Evolutionary conservation across 2,113 vertebrate genomes (phyloP), one percentile per base, ranked within the genome.

Genomic region (Charina bottae): DNA sequence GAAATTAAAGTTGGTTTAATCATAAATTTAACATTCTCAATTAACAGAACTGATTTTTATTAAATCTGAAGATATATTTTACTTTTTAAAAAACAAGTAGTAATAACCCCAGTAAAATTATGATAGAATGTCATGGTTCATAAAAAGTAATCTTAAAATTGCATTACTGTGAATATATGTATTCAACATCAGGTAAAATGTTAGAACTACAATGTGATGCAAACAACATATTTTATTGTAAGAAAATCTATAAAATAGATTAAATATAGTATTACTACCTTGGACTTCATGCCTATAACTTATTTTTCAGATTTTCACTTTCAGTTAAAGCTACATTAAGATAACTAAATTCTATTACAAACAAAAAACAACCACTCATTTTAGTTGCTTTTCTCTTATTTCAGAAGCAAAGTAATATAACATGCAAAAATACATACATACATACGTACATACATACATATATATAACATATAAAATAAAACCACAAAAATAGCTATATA

Each of bases 151-250:
- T 92, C 89, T 58, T 83, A 21, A 83, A 94, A 91, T 10, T 64
- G 19, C 53, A 93, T 55, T 91, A 86, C 91, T 87, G 56, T 83
- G 94, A 93, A 89, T 28, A 94, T 53, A 91, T 90, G 83, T 21
- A 60, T n/a, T 87, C 11, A 89, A 4, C 10, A 93, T 83, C 23
- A 94, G 90, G 88, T 21, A 86, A 87, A 92, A 90, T 3, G 87
- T 84, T 86, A 93, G 92, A 93, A 88, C 42, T 78, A 42, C 90
- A 55, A 12, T 92, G 60, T 85, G n/a, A 88, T 21, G 68, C 10
- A 93, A 96, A 62, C 83, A 91, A 92, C n/a, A 64, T 4, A 87
- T 89, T 93, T 90, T 46, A 92, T 83, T 87, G 53, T 88, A 91
- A 46, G 26, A 7, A 54, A 21, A 90, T 37, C 21, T 42, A 83